These are phyloP conservation scores for Dendrolimus kikuchii DNA, from an alignment of 1,140 invertebrate species.

Conservation along the genomic window DNA sequence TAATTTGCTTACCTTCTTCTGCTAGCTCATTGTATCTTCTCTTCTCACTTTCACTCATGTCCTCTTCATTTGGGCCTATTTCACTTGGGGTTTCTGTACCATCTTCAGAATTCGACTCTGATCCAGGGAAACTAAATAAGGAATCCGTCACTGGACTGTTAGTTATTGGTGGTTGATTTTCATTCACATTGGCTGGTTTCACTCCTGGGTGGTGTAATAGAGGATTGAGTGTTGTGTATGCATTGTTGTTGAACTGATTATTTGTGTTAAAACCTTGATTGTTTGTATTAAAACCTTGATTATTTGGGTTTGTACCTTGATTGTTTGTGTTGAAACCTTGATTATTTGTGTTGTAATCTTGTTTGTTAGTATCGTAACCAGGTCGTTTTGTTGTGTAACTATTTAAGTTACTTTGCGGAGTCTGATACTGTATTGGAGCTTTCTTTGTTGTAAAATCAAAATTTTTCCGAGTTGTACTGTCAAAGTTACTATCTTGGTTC, in stretches of 20 bases:
- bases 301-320: neutral
- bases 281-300: neutral
- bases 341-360: neutral
- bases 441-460: too few species aligned
- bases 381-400: too few species aligned
- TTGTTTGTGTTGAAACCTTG: neutral
- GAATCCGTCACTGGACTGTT: constrained; percentile 31
- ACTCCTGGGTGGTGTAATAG: constrained; percentile 35
- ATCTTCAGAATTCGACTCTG: neutral
- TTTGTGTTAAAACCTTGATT: too few species aligned
- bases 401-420: too few species aligned
- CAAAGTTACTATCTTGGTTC: too few species aligned
- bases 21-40: constrained; percentile 36
- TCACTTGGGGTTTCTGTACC: constrained; percentile 25
- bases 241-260: neutral
- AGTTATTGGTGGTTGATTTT: constrained; percentile 40
- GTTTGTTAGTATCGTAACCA: neutral
- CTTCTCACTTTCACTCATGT: constrained; percentile 35
- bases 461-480: too few species aligned
- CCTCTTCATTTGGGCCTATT: constrained; percentile 44
- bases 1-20: constrained; percentile 44
- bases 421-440: too few species aligned
- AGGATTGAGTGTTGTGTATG: constrained; percentile 28
- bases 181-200: constrained; percentile 30
- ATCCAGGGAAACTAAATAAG: neutral